phyloP scores from a whole-genome alignment of 2,113 vertebrate species.

The Psammodynastes pulverulentus region DNA sequence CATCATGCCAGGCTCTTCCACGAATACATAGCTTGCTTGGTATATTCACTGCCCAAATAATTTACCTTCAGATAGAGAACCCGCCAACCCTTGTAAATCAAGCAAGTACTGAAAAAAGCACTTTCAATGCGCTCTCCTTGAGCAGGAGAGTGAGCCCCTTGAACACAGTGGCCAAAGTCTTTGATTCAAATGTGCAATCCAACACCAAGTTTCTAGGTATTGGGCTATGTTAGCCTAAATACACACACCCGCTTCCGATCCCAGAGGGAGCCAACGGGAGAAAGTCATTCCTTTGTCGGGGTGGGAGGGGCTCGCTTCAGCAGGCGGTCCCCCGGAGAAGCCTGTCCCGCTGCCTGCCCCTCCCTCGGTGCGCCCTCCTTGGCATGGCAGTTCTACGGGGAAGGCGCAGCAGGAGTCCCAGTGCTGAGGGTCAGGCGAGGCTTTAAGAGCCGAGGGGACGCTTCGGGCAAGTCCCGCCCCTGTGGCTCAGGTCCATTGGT shows the following conservation, averaged over 20 bases:
- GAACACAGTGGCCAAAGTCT: background rate
- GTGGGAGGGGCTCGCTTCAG: conserved; percentile 40
- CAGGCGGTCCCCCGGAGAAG: conserved; percentile 20
- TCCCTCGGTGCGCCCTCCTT: conserved; percentile 53
- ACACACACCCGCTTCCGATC: conserved; percentile 43
- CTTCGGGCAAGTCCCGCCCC: conserved; percentile 77
- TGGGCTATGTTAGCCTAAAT: background rate
- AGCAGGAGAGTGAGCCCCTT: background rate
- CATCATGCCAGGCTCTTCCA: background rate
- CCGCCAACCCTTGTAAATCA: background rate
- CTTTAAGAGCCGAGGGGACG: conserved; percentile 72
- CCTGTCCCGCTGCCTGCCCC: conserved; percentile 23
- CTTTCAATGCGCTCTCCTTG: background rate
- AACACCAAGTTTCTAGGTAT: background rate
- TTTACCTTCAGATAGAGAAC: background rate
- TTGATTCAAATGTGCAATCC: background rate
- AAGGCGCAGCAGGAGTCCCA: conserved; percentile 70
- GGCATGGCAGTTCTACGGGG: conserved; percentile 72
- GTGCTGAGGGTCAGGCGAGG: conserved; percentile 91
- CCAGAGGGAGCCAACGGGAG: conserved; percentile 39
- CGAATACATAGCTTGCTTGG: background rate
- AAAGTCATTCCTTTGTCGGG: conserved; percentile 69
- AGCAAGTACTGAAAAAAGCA: background rate
- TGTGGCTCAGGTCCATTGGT: conserved; percentile 71
- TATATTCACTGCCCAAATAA: background rate